These are phyloP conservation scores for Diadumene lineata DNA, from an alignment of 92 coral and sea anemone species.

Conservation along the genomic window DNA sequence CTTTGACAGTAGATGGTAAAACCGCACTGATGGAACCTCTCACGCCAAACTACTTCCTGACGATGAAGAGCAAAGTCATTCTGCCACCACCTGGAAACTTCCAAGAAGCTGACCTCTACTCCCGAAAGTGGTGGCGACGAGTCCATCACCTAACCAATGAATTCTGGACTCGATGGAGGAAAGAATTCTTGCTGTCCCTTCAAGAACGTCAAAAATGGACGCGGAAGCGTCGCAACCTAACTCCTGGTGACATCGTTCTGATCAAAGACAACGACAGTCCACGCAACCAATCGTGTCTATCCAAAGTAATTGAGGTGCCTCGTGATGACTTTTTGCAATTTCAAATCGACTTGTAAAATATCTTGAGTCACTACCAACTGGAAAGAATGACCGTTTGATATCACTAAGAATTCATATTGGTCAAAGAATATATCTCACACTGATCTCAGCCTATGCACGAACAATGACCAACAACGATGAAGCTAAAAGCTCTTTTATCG, in stretches of 20 bases:
- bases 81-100: conserved; percentile 24
- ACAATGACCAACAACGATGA: too few relatives aligned
- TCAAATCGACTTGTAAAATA: too few relatives aligned
- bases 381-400: too few relatives aligned
- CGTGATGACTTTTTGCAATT: too few relatives aligned
- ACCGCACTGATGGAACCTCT: conserved; percentile 16
- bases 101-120: conserved; percentile 19
- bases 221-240: conserved; percentile 19
- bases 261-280: conserved; percentile 22
- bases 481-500: too few relatives aligned
- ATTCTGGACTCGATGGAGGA: conserved; percentile 28
- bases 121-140: conserved; percentile 28
- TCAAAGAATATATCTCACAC: too few relatives aligned
- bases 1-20: conserved; percentile 20
- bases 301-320: background rate
- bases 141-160: conserved; percentile 26
- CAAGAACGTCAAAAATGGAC: conserved; percentile 26
- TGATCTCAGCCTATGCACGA: too few relatives aligned
- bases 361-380: too few relatives aligned
- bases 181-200: conserved; percentile 20
- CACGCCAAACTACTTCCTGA: conserved; percentile 31
- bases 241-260: conserved; percentile 16
- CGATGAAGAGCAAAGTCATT: conserved; percentile 24
- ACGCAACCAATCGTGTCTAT: conserved; percentile 21
- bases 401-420: too few relatives aligned